Evolutionary conservation across 2,113 vertebrate genomes (phyloP).

Genomic region (Felis catus): F.catus_Fca126_mat1.0 CM031417.1:41654501-41655000

Average conservation of each 20-base stretch:
- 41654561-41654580: not conserved
- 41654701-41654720: no score
- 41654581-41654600: constrained; percentile 17
- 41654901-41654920: not conserved
- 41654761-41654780: no score
- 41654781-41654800: no score
- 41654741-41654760: no score
- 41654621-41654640: not conserved
- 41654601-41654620: constrained; percentile 48
- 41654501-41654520: not conserved
- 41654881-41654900: not conserved
- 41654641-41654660: constrained; percentile 22
- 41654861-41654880: no score
- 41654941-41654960: not conserved
- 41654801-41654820: no score
- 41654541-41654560: not conserved
- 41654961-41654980: constrained; percentile 27
- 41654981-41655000: not conserved
- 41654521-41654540: not conserved
- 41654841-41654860: no score
- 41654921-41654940: not conserved
- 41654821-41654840: no score
- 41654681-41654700: no score
- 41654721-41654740: no score
- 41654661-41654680: not conserved